These are phyloP conservation scores for Pocillopora grandis DNA, from an alignment of 92 coral and sea anemone species.

Conservation along the genomic window DNA sequence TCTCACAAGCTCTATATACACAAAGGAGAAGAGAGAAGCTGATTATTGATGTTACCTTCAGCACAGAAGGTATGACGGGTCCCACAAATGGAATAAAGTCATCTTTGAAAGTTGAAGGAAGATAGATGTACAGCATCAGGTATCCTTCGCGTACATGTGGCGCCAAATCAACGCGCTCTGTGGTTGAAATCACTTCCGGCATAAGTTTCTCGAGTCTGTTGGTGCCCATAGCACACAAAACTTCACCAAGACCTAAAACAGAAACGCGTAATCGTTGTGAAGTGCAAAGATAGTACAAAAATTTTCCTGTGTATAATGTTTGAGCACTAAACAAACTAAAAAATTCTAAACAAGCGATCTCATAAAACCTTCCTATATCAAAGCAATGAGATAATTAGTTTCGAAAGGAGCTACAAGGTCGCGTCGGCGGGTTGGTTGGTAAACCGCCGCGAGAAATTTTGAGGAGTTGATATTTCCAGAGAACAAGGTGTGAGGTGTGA, in stretches of 20 bases:
- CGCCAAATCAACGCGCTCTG: conserved; percentile 84
- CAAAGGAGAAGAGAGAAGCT: neutral
- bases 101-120: conserved; percentile 83
- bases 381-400: too few relatives aligned
- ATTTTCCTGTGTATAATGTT: too few relatives aligned
- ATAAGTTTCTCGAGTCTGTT: conserved; percentile 82
- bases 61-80: conserved; percentile 85
- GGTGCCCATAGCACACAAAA: conserved; percentile 86
- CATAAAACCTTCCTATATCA: too few relatives aligned
- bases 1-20: neutral
- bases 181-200: conserved; percentile 96
- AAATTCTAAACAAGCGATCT: too few relatives aligned
- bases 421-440: too few relatives aligned
- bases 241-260: conserved; percentile 89
- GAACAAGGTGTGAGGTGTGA: neutral
- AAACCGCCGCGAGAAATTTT: neutral
- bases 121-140: conserved; percentile 93
- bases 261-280: neutral
- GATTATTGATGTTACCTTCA: conserved; percentile 58
- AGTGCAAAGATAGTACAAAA: too few relatives aligned
- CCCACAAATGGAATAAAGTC: conserved; percentile 91
- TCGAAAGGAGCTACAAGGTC: too few relatives aligned
- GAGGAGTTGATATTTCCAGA: neutral
- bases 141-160: conserved; percentile 96
- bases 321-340: too few relatives aligned